Base-by-base conservation (phyloP, 2,797 vertebrate species). In the Catamblyrhynchus diadema region DNA sequence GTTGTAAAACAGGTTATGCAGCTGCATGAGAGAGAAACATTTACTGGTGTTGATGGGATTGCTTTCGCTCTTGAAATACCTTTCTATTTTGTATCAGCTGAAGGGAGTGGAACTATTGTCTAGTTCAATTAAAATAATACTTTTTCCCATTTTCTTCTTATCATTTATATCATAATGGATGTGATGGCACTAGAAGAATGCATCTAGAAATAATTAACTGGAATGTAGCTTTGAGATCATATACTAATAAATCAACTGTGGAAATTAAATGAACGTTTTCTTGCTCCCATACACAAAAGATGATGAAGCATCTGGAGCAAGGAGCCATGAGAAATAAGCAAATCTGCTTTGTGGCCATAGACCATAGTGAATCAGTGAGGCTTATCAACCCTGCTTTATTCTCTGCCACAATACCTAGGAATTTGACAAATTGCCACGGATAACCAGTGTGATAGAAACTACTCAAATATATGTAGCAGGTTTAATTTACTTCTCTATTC, bases 321-420 rank as follows among this genome's bases (percentile, higher is more conserved):
- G 91, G 67, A 88, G 66, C 33, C 54, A 74, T 56, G 61, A 94
- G 84, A 92, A 82, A 86, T 85, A 70, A 48, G 47, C 60, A 91
- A 57, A 86, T 59, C 39, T 85, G 82, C 54, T 80, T 79, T 90
- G 84, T 53, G 81, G 64, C 74, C 69, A 91, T 1, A 28, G 70
- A 64, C 80, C 50, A 95, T 37, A 91, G 48, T 69, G 74, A 95
- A 69, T 79, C 71, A 47, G 62, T 85, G 88, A 80, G 42, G 70
- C 92, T 94, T 94, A 86, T 47, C 65, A 79, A 48, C 47, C 73
- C 60, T 75, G 66, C 66, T 96, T 93, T 95, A 92, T 94, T 90
- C 74, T 78, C 78, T 88, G 50, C 44, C 90, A 95, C 89, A 96
- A 88, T 93, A 70, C 72, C 59, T 37, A 78, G n/a, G 65, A 78